Conservation (phyloP, 2,888 invertebrate genomes). For the Tyria jacobaeae region DNA sequence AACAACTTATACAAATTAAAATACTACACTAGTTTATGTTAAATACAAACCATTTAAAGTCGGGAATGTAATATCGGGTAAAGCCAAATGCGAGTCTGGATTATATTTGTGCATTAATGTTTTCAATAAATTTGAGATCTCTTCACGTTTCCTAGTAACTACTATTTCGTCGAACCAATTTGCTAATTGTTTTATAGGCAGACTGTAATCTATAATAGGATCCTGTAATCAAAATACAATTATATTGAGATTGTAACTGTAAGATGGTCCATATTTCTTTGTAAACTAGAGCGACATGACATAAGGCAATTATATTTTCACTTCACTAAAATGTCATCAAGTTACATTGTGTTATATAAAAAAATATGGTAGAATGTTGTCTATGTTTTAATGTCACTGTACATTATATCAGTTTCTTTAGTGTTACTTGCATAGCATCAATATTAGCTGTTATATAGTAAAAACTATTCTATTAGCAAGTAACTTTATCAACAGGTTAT, state of each 20-base stretch:
- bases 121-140: slow-evolving; percentile 93
- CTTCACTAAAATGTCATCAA: no score
- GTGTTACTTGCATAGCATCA: no score
- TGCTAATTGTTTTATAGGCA: slow-evolving; percentile 93
- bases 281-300: not conserved
- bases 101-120: slow-evolving; percentile 91
- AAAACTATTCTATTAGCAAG: no score
- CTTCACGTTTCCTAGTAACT: slow-evolving; percentile 94
- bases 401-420: no score
- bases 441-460: no score
- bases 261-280: no score
- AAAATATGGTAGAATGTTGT: no score
- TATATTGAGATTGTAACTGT: not conserved
- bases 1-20: not conserved
- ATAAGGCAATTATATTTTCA: no score
- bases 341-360: no score
- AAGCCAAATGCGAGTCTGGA: slow-evolving; percentile 87
- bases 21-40: not conserved
- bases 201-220: slow-evolving; percentile 92
- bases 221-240: slow-evolving; percentile 85
- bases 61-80: slow-evolving; percentile 92
- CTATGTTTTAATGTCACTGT: no score
- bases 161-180: slow-evolving; percentile 95
- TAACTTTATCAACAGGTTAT: no score
- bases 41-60: slow-evolving; percentile 88